Conservation (phyloP, 2,113 vertebrate species). For the Hiodon tergisus region DNA sequence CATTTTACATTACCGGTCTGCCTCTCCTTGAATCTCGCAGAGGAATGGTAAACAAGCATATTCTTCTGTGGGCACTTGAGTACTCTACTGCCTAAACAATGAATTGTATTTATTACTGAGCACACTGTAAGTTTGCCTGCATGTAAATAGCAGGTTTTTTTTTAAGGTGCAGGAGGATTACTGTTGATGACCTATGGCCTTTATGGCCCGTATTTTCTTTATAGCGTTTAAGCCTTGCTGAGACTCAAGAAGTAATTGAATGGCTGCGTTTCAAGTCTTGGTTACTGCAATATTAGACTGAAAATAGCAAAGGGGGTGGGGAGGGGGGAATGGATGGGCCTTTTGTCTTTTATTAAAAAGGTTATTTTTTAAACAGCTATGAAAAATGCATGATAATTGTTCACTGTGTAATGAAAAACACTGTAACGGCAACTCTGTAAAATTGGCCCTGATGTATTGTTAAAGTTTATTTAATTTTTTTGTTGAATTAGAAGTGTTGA, state of each 20-base stretch:
- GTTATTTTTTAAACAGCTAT: conserved; percentile 33
- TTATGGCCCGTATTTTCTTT: conserved; percentile 9
- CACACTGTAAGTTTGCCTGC: conserved; percentile 29
- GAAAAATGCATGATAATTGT: neutral
- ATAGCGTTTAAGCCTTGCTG: neutral
- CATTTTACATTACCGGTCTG: conserved; percentile 57
- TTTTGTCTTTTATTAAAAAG: conserved; percentile 35
- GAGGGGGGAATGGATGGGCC: conserved; percentile 19
- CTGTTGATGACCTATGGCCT: conserved; percentile 29
- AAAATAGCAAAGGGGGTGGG: conserved; percentile 23
- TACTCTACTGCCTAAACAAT: conserved; percentile 16
- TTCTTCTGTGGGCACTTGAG: conserved; percentile 22
- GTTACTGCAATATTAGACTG: conserved; percentile 38
- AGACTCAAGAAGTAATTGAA: conserved; percentile 25
- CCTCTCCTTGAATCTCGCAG: conserved; percentile 11
- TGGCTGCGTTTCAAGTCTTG: conserved; percentile 37
- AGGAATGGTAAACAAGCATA: conserved; percentile 34
- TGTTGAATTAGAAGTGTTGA: neutral
- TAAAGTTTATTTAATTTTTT: neutral
- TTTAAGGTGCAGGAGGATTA: too few species aligned
- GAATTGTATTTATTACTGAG: conserved; percentile 26
- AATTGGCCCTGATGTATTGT: neutral
- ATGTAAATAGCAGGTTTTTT: neutral
- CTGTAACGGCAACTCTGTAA: neutral
- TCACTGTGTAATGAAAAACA: neutral